Percentiles rank a stretch among this genome's conserved stretches.
phyloP scores from a whole-genome alignment of 2,113 vertebrate genomes.

The Alectura lathami region DNA sequence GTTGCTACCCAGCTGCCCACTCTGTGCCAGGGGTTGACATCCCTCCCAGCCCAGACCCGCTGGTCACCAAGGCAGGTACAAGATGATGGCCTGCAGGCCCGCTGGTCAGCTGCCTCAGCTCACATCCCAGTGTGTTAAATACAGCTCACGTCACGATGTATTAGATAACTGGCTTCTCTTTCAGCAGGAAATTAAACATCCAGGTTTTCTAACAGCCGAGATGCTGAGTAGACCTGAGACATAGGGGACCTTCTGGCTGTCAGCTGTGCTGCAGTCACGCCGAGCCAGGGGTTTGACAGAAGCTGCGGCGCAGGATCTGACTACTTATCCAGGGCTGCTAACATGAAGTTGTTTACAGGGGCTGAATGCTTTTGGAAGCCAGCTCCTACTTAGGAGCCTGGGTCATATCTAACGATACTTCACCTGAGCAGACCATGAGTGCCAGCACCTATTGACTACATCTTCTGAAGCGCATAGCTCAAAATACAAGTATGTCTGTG shows the following conservation, averaged over 20 bases:
- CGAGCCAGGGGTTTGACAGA: not conserved
- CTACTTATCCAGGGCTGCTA: not conserved
- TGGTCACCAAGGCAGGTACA: not conserved
- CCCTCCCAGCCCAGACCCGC: not conserved
- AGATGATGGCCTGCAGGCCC: accelerated
- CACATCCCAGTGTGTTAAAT: not conserved
- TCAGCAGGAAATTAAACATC: not conserved
- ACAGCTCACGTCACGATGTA: not conserved
- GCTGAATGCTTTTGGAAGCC: not conserved
- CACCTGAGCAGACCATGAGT: not conserved
- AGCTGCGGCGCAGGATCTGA: accelerated
- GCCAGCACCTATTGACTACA: accelerated
- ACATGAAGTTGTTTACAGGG: not conserved
- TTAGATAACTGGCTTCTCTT: not conserved
- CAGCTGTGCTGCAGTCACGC: accelerated
- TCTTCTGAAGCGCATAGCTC: not conserved
- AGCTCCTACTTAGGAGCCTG: not conserved
- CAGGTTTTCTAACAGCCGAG: not conserved
- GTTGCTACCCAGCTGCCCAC: not conserved
- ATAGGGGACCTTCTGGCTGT: accelerated
- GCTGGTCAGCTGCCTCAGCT: not conserved
- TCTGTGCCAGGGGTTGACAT: not conserved
- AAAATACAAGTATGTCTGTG: not conserved
- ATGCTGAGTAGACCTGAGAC: not conserved
- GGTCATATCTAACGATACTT: not conserved